phyloP scores from a whole-genome alignment of 2,797 vertebrate genomes.

The Pogoniulus pusillus region DNA sequence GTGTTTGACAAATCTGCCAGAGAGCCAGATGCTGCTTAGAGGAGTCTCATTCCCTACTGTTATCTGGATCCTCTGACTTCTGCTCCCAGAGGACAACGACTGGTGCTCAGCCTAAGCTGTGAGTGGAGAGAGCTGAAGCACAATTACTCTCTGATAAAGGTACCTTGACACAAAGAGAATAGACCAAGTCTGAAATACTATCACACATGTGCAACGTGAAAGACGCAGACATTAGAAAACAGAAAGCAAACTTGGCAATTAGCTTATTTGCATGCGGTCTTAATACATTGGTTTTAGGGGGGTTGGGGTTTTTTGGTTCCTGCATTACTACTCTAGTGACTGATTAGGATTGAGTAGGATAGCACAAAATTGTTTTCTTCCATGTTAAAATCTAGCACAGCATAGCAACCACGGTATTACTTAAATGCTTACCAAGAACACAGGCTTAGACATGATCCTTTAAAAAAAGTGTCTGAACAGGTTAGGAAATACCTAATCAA shows the following conservation, averaged over 20 bases:
- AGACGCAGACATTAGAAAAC: neutral
- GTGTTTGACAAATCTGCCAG: constrained; percentile 71
- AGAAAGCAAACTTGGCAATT: neutral
- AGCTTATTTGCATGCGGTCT: neutral
- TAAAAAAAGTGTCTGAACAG: neutral
- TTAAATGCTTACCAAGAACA: neutral
- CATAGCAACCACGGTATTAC: neutral
- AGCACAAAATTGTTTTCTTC: neutral
- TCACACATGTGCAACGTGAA: neutral
- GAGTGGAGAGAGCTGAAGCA: neutral
- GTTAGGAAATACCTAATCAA: constrained; percentile 41
- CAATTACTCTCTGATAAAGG: neutral
- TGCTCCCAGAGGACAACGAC: constrained; percentile 30
- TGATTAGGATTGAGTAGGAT: neutral
- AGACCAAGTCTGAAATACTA: neutral
- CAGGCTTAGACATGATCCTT: neutral
- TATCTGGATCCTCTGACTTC: constrained; percentile 54
- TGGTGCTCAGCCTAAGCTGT: neutral
- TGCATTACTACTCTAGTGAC: neutral
- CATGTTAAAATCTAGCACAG: neutral
- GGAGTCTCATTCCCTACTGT: constrained; percentile 30
- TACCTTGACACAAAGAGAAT: neutral
- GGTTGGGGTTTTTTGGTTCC: neutral
- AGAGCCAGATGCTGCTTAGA: constrained; percentile 70
- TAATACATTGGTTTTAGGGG: neutral